Base-by-base conservation (phyloP, 2,888 invertebrate species). In the Epirrhoe tristata region DNA sequence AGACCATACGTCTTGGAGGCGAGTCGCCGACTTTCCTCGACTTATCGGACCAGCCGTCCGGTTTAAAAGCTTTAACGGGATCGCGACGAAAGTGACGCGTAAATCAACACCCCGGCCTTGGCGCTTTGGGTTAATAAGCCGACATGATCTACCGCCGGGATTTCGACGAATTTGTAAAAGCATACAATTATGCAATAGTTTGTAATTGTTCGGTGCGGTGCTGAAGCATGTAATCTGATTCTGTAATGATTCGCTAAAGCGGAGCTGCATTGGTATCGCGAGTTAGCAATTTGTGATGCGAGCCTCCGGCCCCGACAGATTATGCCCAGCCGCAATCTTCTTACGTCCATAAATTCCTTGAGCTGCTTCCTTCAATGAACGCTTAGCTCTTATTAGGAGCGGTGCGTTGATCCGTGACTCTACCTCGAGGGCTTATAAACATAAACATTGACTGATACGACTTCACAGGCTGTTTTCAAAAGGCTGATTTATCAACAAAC, bases 21-120 rank as follows among this genome's bases (percentile, higher is more conserved):
- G 84, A 87, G 88, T 89, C 87, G 81, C 82, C 84, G 84, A 88
- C 88, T 90, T 89, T 87, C 85, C 83, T 84, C 74, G 76, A 77
- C 79, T 82, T 87, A 87, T 85, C 85, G 75, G 76, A 53, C 53
- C 64, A 56, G 52, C 73, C 77, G 81, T 80, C 81, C 83, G 79
- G 81, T 86, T 89, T 87, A 82, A 90, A 84, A 89, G 84, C 81
- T 80, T 84, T 91, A 91, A 90, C 91, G 91, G 91, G 90, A 87
- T 81, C 72, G 76, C 79, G 83, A 85, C 79, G 89, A 91, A 91
- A 91, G 89, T 90, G 89, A 90, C 81, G 82, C 85, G 86, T 89
- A 86, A 89, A 89, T 90, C 86, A 88, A 86, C 87, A 79, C 74
- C 71, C 69, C 74, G 81, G 79, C 80, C 82, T 83, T 86, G 84